These are phyloP conservation scores for Amaurobius ferox DNA, from an alignment of 2,888 invertebrate species.

Conservation along the genomic window DNA sequence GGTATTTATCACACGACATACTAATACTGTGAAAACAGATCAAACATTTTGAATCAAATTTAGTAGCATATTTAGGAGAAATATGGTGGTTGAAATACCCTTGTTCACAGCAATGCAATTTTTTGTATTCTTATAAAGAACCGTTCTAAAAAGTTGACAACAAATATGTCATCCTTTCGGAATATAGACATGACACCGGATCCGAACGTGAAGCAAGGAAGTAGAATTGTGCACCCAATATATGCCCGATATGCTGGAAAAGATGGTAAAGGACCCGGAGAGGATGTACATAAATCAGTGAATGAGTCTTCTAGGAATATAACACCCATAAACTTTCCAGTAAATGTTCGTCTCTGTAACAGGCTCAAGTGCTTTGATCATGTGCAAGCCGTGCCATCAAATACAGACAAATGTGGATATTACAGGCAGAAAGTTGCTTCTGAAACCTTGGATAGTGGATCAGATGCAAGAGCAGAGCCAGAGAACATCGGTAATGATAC, in stretches of 20 bases:
- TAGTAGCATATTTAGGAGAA: neutral
- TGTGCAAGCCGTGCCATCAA: neutral
- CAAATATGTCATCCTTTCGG: constrained; percentile 33
- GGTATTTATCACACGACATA: too few species aligned
- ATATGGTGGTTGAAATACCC: neutral
- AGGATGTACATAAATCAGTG: neutral
- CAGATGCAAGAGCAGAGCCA: constrained; percentile 40
- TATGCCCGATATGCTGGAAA: constrained; percentile 27
- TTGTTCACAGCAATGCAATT: too few species aligned
- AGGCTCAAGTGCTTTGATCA: neutral
- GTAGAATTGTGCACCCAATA: constrained; percentile 39
- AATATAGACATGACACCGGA: constrained; percentile 2
- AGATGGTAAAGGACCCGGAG: neutral
- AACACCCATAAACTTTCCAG: constrained; percentile 1
- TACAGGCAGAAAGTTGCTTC: constrained; percentile 21
- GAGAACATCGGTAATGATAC: neutral
- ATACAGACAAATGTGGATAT: constrained; percentile 2
- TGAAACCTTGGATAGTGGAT: constrained; percentile 30
- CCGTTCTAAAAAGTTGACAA: too few species aligned
- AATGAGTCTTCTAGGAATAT: neutral
- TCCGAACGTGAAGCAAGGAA: constrained; percentile 17
- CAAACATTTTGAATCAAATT: neutral
- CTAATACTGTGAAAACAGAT: too few species aligned
- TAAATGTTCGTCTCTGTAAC: constrained; percentile 6
- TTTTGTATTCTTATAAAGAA: too few species aligned